These are phyloP conservation scores for Miniopterus natalensis DNA, from an alignment of 2,113 vertebrate genomes.

Conservation along the genomic window DNA sequence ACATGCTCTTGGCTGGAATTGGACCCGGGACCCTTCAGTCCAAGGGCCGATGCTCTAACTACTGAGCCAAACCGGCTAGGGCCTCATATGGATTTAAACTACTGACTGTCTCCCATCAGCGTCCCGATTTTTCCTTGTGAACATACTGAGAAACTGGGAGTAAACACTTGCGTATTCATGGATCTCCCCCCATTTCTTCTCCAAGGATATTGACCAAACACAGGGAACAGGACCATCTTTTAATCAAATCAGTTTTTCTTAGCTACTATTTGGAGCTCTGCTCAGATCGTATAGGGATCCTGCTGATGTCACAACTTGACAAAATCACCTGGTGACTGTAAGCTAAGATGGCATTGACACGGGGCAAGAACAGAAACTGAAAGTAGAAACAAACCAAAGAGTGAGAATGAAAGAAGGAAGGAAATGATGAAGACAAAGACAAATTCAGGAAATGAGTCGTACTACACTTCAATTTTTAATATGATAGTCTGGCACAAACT, in stretches of 20 bases:
- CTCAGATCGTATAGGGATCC: constrained; percentile 34
- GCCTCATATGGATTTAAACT: not conserved
- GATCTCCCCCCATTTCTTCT: not conserved
- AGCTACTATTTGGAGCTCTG: not conserved
- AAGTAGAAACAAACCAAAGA: not conserved
- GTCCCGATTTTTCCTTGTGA: constrained; percentile 1
- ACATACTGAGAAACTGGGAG: not conserved
- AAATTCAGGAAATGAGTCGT: constrained; percentile 77
- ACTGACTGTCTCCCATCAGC: not conserved
- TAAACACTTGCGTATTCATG: not conserved
- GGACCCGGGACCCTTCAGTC: no score
- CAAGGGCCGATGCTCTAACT: no score
- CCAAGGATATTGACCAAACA: not conserved
- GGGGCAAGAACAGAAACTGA: not conserved
- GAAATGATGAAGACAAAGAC: not conserved
- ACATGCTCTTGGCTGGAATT: no score
- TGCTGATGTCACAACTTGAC: not conserved
- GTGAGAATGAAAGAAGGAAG: not conserved
- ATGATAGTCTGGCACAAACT: constrained; percentile 99
- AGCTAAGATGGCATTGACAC: not conserved
- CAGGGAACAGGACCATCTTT: not conserved
- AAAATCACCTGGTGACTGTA: not conserved
- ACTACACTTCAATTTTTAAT: constrained; percentile 97
- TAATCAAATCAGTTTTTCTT: constrained; percentile 31
- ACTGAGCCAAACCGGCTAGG: no score